phyloP scores from a whole-genome alignment of 2,113 vertebrate genomes.

The Geococcyx californianus region DNA sequence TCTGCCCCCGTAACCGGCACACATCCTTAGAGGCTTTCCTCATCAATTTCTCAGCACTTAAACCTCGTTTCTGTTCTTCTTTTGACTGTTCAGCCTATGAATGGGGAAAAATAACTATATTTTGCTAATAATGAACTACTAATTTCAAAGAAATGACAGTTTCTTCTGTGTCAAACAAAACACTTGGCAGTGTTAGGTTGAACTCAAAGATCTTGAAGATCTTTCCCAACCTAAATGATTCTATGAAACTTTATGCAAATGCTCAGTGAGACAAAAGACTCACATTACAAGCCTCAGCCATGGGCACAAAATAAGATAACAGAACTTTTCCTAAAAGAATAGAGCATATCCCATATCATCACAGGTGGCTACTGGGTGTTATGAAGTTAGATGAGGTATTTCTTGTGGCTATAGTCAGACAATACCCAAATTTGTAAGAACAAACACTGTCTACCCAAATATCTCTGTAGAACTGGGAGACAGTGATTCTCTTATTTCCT shows the following conservation, averaged over 20 bases:
- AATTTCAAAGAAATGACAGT: not conserved
- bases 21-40: conserved; percentile 85
- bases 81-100: conserved; percentile 82
- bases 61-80: conserved; percentile 80
- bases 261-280: not conserved
- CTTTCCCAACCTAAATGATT: not conserved
- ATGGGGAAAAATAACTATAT: not conserved
- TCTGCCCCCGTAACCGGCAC: conserved; percentile 83
- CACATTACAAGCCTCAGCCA: not conserved
- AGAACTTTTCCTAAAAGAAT: not conserved
- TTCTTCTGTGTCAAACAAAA: not conserved
- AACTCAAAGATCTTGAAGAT: not conserved
- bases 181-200: not conserved
- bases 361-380: not conserved
- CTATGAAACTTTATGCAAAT: no score
- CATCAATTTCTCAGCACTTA: conserved; percentile 83
- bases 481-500: not conserved
- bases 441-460: not conserved
- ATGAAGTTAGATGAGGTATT: not conserved
- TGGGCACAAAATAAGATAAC: fast-evolving
- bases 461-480: not conserved
- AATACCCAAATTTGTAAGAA: not conserved
- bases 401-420: not conserved
- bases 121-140: not conserved
- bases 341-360: not conserved